phyloP scores from a whole-genome alignment of 1,140 invertebrate species.

The Coelopa frigida region DNA sequence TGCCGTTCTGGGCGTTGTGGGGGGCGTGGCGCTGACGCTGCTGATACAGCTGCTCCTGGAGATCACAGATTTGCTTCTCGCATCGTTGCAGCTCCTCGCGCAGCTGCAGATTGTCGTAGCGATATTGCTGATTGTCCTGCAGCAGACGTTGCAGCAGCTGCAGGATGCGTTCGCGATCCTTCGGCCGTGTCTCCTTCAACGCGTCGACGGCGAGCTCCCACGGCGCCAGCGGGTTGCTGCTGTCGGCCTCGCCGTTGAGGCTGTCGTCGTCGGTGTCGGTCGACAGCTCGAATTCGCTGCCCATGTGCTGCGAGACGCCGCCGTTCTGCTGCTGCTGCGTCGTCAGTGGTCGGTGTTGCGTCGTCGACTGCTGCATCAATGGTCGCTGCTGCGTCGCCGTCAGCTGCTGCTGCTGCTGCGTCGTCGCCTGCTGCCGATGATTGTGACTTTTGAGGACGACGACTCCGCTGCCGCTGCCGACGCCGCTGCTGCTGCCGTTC shows the following conservation, averaged over 20 bases:
- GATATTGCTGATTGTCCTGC: slow-evolving; percentile 39
- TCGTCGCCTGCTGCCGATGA: background rate
- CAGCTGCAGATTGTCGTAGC: slow-evolving; percentile 31
- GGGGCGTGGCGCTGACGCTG: slow-evolving; percentile 25
- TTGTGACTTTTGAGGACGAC: slow-evolving; percentile 22
- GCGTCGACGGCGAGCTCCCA: slow-evolving; percentile 41
- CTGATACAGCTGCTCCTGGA: slow-evolving; percentile 34
- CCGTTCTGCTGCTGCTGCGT: slow-evolving; percentile 9
- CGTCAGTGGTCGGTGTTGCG: slow-evolving; percentile 11
- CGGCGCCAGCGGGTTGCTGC: slow-evolving; percentile 35
- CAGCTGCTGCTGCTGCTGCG: background rate
- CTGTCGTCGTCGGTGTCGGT: slow-evolving; percentile 54
- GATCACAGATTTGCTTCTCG: slow-evolving; percentile 34
- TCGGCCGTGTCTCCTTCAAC: slow-evolving; percentile 28
- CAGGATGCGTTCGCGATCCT: slow-evolving; percentile 31
- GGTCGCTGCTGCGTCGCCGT: slow-evolving; percentile 13
- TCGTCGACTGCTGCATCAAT: slow-evolving; percentile 1
- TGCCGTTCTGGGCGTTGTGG: slow-evolving; percentile 1
- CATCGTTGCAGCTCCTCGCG: slow-evolving; percentile 31
- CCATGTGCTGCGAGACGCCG: slow-evolving; percentile 31
- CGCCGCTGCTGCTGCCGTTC: slow-evolving; percentile 17
- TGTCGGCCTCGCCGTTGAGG: slow-evolving; percentile 44
- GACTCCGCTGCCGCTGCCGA: slow-evolving; percentile 9
- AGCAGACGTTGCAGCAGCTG: slow-evolving; percentile 31
- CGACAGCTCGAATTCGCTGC: slow-evolving; percentile 55